Evolutionary conservation across 2,888 invertebrate genomes (phyloP), one percentile per base, ranked within the genome.

Genomic region (Andrena marginata): DNA sequence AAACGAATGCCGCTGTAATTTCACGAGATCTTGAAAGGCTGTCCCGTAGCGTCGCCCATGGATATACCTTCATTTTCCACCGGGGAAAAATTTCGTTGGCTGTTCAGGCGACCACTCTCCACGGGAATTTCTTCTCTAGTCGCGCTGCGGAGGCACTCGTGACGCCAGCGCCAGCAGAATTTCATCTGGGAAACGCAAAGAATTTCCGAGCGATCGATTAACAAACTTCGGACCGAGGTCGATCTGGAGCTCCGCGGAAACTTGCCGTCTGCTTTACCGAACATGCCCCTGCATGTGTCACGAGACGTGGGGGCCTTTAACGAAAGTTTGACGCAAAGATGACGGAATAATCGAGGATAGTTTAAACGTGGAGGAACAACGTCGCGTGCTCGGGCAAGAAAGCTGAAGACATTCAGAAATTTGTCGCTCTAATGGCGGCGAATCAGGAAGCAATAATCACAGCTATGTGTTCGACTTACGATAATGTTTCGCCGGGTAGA

Each of bases 1-100:
- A 51, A 74, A 69, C 73, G 80, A 74, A 65, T 49, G 29, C 65
- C 20, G 59, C 54, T 71, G 59, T 67, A 75, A 80, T 76, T 82
- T 76, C 64, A 20, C 33, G 56, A 35, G 59, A 81, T 69, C 64
- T 69, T 69, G 68, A 56, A 69, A 82, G 67, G 35, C 71, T 56
- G 54, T 70, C 67, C 56, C 42, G 60, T 35, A 65, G 23, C 20
- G 6, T n/a, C 48, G 59, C n/a, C 64, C 49, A 42, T 33, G 42
- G 49, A 42, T 64, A 59, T 76, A 71, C 10, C 31, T 64, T 33
- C n/a, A 48, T 69, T 35, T 49, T 20, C 29, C 33, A 23, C 0
- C 1, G 20, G 8, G 42, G 69, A 67, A 70, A 80, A 77, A 67
- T 62, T 64, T 49, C 56, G 59, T 62, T 33, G 64, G n/a, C 7